Conservation (phyloP, 2,797 vertebrate species). For the Hipposideros larvatus region DNA sequence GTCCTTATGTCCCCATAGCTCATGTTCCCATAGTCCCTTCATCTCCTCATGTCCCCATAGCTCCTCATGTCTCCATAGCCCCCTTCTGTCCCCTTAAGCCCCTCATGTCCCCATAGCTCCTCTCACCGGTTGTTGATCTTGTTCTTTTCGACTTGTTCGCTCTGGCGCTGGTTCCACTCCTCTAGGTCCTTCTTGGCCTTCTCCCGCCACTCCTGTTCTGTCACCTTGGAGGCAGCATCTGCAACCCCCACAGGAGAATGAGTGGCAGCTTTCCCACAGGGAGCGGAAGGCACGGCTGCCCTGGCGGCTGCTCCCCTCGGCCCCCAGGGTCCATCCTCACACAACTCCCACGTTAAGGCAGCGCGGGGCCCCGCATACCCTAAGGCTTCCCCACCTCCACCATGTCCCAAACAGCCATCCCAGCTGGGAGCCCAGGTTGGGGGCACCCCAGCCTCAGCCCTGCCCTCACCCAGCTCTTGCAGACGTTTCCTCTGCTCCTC, state of each 20-base stretch:
- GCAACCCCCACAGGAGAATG: constrained; percentile 11
- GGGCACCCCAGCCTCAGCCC: no score
- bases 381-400: background rate
- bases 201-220: constrained; percentile 96
- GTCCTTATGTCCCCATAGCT: background rate
- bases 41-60: background rate
- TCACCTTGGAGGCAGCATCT: constrained; percentile 96
- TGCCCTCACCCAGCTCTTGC: constrained; percentile 93
- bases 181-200: constrained; percentile 98
- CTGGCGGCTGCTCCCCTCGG: background rate
- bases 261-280: background rate
- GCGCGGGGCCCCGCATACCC: background rate
- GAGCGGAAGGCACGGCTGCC: background rate
- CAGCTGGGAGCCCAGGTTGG: rapidly evolving
- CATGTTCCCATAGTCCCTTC: background rate
- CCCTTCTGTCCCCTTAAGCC: rapidly evolving
- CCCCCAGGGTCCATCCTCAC: background rate
- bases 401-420: background rate
- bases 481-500: constrained; percentile 97
- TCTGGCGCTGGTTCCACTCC: constrained; percentile 98
- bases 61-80: background rate
- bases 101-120: background rate
- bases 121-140: constrained; percentile 96
- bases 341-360: background rate
- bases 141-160: constrained; percentile 98